Conservation (phyloP, 1,140 invertebrate genomes). For the Antheraea pernyi region DNA sequence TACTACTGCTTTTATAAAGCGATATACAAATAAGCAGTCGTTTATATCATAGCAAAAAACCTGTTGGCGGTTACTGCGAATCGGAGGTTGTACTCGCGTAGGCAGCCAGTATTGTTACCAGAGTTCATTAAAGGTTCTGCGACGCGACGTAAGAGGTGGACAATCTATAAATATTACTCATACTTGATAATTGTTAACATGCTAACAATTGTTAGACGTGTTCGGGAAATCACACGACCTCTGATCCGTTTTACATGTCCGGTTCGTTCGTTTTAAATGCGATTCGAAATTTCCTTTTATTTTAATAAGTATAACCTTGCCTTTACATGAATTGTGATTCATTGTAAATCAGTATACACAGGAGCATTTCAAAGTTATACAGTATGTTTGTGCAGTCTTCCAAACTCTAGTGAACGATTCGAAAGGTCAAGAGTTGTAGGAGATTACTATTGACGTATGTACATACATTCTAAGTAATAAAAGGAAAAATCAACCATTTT, state of each 20-base stretch:
- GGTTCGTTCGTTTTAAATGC: not conserved
- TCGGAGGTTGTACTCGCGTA: slow-evolving; percentile 53
- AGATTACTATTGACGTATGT: too few species aligned
- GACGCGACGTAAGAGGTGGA: slow-evolving; percentile 34
- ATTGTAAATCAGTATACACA: not conserved
- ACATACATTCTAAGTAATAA: too few species aligned
- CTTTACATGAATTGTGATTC: not conserved
- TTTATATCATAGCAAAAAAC: slow-evolving; percentile 63
- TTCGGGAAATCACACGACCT: slow-evolving; percentile 34
- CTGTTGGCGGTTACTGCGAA: slow-evolving; percentile 62
- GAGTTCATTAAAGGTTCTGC: slow-evolving; percentile 33
- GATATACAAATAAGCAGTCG: slow-evolving; percentile 62
- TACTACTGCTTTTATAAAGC: slow-evolving; percentile 68
- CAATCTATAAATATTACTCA: slow-evolving; percentile 43
- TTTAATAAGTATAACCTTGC: not conserved
- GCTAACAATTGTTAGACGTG: slow-evolving; percentile 24
- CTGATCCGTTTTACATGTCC: not conserved
- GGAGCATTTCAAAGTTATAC: not conserved
- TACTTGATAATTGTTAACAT: slow-evolving; percentile 21
- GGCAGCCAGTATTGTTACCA: slow-evolving; percentile 49
- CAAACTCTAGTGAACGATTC: too few species aligned
- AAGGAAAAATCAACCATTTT: too few species aligned
- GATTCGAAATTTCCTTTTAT: not conserved
- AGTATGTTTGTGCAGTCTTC: not conserved
- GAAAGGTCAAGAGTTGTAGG: too few species aligned